Percentiles rank a stretch among this genome's conserved stretches.
Evolutionary conservation across 1,140 invertebrate genomes (phyloP).

Genomic region (Saccostrea glomerata): DNA sequence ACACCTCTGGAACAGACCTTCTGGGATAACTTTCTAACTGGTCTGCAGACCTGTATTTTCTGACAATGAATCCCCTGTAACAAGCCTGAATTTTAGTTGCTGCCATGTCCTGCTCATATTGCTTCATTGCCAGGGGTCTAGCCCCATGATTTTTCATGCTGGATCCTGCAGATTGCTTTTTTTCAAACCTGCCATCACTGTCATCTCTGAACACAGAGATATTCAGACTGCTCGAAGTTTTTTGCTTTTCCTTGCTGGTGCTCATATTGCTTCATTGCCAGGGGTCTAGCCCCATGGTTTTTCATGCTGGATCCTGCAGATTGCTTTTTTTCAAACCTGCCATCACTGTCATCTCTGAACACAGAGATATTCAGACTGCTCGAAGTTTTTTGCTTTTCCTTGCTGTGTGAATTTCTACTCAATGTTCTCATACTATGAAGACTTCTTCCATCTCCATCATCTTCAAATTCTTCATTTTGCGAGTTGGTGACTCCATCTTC

Average conservation of each 20-base stretch:
- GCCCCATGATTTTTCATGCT: neutral
- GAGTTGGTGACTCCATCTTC: neutral
- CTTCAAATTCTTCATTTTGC: neutral
- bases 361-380: neutral
- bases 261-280: slow-evolving; percentile 48
- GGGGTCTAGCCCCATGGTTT: neutral
- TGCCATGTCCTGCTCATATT: slow-evolving; percentile 77
- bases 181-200: neutral
- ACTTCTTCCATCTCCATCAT: slow-evolving; percentile 4
- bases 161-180: neutral
- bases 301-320: neutral
- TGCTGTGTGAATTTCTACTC: neutral
- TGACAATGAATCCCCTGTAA: slow-evolving; percentile 84
- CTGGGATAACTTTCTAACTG: slow-evolving; percentile 79
- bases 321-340: neutral
- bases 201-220: neutral
- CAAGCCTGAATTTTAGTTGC: slow-evolving; percentile 88
- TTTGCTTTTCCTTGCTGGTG: too few relatives aligned
- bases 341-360: neutral
- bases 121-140: neutral
- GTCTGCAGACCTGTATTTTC: slow-evolving; percentile 46
- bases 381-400: neutral
- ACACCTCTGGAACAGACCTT: slow-evolving; percentile 86
- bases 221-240: neutral
- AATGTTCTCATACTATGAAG: neutral